Evolutionary conservation across 2,888 invertebrate species (phyloP).

Genomic region (Troides helena): DNA sequence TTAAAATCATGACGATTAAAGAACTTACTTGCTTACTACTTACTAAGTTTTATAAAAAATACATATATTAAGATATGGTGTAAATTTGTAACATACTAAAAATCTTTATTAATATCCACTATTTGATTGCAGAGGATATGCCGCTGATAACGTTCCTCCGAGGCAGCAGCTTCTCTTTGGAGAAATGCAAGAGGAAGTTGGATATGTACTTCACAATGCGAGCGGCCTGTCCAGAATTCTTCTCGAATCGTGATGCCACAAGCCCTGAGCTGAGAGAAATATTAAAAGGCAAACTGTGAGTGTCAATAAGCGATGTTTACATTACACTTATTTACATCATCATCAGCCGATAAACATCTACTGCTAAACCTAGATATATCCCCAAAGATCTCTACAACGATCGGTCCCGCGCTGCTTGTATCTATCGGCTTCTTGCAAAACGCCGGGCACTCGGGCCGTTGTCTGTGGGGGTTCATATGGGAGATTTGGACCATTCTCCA

Average conservation of each 20-base stretch:
- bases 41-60: background rate
- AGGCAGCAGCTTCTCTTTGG: constrained; percentile 89
- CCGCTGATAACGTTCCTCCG: constrained; percentile 87
- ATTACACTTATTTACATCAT: no score
- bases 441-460: no score
- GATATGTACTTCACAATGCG: constrained; percentile 94
- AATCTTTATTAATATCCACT: background rate
- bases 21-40: no score
- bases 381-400: no score
- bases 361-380: no score
- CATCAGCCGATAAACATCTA: no score
- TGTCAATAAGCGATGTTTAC: background rate
- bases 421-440: no score
- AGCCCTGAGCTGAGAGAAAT: constrained; percentile 77
- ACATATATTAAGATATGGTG: background rate
- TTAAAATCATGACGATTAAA: no score
- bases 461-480: no score
- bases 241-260: constrained; percentile 85
- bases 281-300: constrained; percentile 33
- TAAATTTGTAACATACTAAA: background rate
- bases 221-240: constrained; percentile 89
- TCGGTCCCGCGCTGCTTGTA: no score
- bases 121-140: constrained; percentile 79
- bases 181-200: constrained; percentile 85
- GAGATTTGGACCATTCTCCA: no score